Conservation (phyloP, 2,888 invertebrate species). For the Hermaeophaga mercurialis region DNA sequence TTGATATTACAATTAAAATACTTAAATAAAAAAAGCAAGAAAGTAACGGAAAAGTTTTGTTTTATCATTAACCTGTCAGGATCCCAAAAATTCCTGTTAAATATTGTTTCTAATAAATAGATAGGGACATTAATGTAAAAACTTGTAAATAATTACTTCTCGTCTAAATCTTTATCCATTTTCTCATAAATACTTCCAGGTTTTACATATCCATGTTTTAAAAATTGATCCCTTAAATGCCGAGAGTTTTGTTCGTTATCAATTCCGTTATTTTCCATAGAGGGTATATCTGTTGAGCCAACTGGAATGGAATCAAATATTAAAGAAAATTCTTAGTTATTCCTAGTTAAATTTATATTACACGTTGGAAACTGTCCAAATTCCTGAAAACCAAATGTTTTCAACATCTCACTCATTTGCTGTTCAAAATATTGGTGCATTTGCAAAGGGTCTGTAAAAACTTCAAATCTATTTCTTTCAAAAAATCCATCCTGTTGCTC, state of each 20-base stretch:
- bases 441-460: conserved; percentile 66
- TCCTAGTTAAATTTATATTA: conserved; percentile 11
- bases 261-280: conserved; percentile 24
- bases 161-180: conserved; percentile 47
- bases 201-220: conserved; percentile 60
- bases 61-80: no score
- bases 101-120: no score
- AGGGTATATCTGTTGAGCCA: conserved; percentile 7
- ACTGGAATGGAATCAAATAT: no score
- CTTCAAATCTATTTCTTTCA: conserved; percentile 55
- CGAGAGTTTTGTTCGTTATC: conserved; percentile 28
- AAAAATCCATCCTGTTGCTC: conserved; percentile 6
- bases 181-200: conserved; percentile 35
- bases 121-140: no score
- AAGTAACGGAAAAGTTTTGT: no score
- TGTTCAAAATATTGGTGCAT: conserved; percentile 66
- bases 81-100: no score
- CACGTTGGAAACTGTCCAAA: conserved; percentile 35
- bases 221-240: conserved; percentile 60
- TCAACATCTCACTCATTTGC: conserved; percentile 64
- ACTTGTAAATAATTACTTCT: no score
- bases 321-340: no score
- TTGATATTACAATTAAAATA: no score
- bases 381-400: conserved; percentile 54
- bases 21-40: no score